These are phyloP conservation scores for Danionella dracula DNA, from an alignment of 2,797 vertebrate species.

Conservation along the genomic window DNA sequence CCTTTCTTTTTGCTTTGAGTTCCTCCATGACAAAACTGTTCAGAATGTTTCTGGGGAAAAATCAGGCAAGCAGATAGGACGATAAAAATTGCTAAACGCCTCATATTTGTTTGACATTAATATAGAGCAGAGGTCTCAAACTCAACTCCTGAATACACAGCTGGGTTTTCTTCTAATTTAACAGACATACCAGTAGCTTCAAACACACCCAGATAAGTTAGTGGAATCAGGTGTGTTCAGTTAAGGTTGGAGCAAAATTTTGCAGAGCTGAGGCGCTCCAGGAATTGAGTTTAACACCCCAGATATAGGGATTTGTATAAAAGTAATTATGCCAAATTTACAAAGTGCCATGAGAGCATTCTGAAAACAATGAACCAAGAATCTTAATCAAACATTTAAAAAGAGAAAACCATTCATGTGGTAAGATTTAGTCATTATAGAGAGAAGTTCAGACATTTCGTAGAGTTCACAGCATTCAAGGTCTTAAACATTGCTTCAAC, in stretches of 20 bases:
- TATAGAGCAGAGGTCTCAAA: no score
- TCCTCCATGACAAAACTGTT: conserved; percentile 63
- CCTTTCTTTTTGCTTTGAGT: conserved; percentile 53
- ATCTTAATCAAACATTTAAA: conserved; percentile 10
- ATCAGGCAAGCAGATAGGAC: neutral
- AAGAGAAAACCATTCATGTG: neutral
- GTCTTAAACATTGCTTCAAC: neutral
- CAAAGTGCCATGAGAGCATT: no score
- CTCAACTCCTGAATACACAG: no score
- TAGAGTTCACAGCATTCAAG: neutral
- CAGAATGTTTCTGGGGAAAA: conserved; percentile 58
- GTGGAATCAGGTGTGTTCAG: no score
- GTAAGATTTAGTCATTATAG: conserved; percentile 5
- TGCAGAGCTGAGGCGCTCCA: no score
- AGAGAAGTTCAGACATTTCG: neutral
- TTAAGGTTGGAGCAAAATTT: no score
- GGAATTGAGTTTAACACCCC: no score
- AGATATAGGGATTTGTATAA: neutral
- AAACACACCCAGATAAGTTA: no score
- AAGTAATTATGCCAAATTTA: neutral
- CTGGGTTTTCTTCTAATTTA: no score
- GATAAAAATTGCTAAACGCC: no score
- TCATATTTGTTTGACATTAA: no score
- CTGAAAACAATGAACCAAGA: neutral
- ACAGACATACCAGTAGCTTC: no score